A percentile compares a stretch with the other conserved stretches of the same genome.
Conservation (phyloP, 2,888 invertebrate species). For the Noctua pronuba region DNA sequence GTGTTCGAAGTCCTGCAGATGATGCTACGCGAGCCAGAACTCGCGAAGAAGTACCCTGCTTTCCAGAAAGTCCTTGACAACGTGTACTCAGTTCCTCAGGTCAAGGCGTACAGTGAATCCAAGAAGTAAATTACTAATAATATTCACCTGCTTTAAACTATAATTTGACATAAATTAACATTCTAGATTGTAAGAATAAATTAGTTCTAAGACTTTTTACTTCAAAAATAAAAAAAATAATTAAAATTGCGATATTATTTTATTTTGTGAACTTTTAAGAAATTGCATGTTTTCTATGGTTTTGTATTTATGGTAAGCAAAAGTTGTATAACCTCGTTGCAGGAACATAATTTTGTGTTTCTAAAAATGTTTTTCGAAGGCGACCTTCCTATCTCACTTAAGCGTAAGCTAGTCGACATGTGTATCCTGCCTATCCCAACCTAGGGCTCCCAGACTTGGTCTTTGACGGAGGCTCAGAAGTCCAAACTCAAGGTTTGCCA, state of each 20-base stretch:
- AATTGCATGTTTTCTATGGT: not conserved
- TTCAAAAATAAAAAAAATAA: not conserved
- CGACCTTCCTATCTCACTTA: no score
- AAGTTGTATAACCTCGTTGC: not conserved
- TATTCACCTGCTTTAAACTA: not conserved
- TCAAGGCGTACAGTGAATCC: conserved; percentile 71
- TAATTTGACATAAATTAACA: not conserved
- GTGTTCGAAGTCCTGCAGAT: conserved; percentile 68
- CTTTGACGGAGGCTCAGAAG: no score
- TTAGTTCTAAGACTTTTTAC: not conserved
- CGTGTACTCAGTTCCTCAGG: conserved; percentile 69
- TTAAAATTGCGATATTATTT: not conserved
- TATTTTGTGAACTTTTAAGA: not conserved
- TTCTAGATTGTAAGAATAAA: not conserved
- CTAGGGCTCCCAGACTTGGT: no score
- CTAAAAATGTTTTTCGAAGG: no score
- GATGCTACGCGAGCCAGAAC: conserved; percentile 68
- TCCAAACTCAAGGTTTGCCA: no score
- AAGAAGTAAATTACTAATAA: not conserved
- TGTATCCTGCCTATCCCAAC: no score
- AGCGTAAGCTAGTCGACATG: no score
- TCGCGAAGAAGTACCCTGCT: conserved; percentile 77
- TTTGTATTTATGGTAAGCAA: not conserved
- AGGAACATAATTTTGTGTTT: not conserved
- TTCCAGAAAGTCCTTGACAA: conserved; percentile 72